These are phyloP conservation scores for Antheraea pernyi DNA, from an alignment of 1,140 invertebrate genomes.

Conservation along the genomic window DNA sequence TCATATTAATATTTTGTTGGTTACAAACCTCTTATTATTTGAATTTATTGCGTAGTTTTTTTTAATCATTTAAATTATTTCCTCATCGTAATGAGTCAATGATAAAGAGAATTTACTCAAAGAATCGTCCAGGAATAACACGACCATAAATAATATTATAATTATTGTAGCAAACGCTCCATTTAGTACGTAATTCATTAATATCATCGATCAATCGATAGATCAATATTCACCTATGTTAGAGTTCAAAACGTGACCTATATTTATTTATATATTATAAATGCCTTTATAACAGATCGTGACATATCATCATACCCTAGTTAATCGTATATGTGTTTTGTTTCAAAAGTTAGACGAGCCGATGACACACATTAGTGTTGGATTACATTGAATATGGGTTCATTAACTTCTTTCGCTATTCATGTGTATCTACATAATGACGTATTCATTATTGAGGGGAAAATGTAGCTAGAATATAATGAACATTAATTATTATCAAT, in stretches of 20 bases:
- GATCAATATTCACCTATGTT: not conserved
- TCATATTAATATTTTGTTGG: no score
- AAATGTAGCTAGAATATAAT: conserved; percentile 29
- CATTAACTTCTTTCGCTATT: conserved; percentile 69
- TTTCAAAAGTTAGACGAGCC: conserved; percentile 68
- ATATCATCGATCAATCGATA: no score
- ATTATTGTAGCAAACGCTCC: not conserved
- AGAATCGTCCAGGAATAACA: not conserved
- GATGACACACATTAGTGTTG: conserved; percentile 68
- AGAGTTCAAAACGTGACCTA: not conserved
- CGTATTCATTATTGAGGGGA: conserved; percentile 56
- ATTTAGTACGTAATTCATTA: not conserved
- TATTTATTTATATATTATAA: conserved; percentile 5
- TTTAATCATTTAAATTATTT: no score
- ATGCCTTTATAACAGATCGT: conserved; percentile 30
- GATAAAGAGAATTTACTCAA: not conserved
- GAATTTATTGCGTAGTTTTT: no score
- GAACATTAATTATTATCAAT: not conserved
- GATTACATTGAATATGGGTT: conserved; percentile 72
- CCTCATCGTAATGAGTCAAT: not conserved
- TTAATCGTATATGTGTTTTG: conserved; percentile 49
- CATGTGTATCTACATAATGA: conserved; percentile 62
- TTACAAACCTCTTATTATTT: no score
- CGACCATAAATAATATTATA: not conserved
- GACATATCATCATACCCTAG: conserved; percentile 41